phyloP scores from a whole-genome alignment of 2,113 vertebrate genomes.

The Tiliqua scincoides region DNA sequence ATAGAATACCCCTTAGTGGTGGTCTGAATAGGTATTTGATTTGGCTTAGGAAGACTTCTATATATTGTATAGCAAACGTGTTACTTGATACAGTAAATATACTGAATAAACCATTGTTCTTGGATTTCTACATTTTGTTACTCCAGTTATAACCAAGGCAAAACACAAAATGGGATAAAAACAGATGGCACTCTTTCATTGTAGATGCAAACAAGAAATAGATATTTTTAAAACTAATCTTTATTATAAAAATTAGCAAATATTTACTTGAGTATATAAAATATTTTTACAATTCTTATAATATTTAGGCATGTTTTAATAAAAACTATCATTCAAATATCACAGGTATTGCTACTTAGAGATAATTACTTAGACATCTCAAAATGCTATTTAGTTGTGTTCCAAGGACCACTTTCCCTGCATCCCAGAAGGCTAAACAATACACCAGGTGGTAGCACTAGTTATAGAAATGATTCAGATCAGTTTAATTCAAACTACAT shows the following conservation, averaged over 20 bases:
- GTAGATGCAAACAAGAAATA: not conserved
- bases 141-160: not conserved
- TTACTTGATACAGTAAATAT: not conserved
- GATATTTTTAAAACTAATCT: not conserved
- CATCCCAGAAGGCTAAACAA: not conserved
- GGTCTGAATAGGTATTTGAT: not conserved
- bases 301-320: not conserved
- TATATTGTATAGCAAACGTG: not conserved
- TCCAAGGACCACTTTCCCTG: not conserved
- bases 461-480: not conserved
- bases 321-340: not conserved
- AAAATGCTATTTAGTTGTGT: not conserved
- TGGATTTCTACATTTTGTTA: not conserved
- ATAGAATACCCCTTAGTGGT: not conserved
- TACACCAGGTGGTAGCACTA: not conserved
- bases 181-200: not conserved
- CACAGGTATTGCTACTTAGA: not conserved
- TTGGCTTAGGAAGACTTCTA: not conserved
- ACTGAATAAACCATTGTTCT: not conserved
- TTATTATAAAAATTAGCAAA: constrained; percentile 5
- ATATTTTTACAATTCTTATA: not conserved
- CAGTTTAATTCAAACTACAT: not conserved
- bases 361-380: not conserved
- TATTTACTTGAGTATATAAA: not conserved
- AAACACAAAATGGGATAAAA: not conserved